Conservation (phyloP, 2,888 invertebrate species). For the Cryptophagus acutangulus region DNA sequence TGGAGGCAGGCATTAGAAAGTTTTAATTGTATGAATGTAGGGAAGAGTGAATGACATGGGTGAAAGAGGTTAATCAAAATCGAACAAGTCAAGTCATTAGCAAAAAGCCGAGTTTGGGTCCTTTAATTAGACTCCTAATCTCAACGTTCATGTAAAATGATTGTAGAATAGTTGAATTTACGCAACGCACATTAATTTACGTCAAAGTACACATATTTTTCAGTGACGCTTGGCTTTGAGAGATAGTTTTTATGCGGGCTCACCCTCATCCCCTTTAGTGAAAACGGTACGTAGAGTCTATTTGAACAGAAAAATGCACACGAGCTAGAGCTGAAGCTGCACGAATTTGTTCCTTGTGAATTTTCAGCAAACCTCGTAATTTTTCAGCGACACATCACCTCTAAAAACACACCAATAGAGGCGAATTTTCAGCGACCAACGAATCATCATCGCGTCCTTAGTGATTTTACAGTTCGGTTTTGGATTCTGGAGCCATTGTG, state of each 20-base stretch:
- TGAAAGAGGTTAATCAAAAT: conserved; percentile 40
- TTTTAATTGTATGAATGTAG: conserved; percentile 25
- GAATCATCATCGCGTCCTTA: conserved; percentile 40
- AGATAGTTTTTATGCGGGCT: conserved; percentile 49
- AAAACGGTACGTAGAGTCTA: conserved; percentile 40
- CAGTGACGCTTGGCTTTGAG: conserved; percentile 47
- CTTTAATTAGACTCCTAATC: conserved; percentile 42
- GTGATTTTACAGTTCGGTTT: conserved; percentile 47
- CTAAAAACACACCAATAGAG: conserved; percentile 44
- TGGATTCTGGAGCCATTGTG: conserved; percentile 49
- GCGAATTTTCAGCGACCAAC: conserved; percentile 38
- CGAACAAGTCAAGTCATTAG: conserved; percentile 23
- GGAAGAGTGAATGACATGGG: conserved; percentile 13
- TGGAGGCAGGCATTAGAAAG: no score
- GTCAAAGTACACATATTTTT: conserved; percentile 51
- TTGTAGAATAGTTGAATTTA: conserved; percentile 50
- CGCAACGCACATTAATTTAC: conserved; percentile 50
- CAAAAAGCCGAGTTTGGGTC: conserved; percentile 10
- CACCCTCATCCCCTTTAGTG: conserved; percentile 5
- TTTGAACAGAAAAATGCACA: conserved; percentile 47
- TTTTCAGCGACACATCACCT: conserved; percentile 45
- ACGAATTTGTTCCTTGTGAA: conserved; percentile 46
- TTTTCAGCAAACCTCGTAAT: conserved; percentile 45
- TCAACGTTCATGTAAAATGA: conserved; percentile 45
- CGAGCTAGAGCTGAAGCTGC: conserved; percentile 30